phyloP scores from a whole-genome alignment of 2,113 vertebrate species.

The Lepus timidus region DNA sequence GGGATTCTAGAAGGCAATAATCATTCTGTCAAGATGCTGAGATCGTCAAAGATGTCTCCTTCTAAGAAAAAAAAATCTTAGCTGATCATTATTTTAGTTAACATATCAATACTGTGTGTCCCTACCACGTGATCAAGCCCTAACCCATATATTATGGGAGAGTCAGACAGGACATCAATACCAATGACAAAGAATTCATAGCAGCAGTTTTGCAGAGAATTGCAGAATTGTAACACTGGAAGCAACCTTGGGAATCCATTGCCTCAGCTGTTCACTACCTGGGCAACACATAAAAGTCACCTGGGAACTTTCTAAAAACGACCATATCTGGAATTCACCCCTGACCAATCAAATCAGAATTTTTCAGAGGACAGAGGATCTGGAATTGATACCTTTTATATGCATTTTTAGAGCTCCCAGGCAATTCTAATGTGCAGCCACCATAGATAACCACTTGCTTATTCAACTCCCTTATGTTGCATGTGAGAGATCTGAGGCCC shows the following conservation, averaged over 20 bases:
- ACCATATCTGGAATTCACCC: neutral
- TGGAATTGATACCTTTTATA: slow-evolving; percentile 31
- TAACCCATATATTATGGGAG: neutral
- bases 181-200: slow-evolving; percentile 53
- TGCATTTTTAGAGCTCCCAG: neutral
- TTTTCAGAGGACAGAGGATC: neutral
- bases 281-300: neutral
- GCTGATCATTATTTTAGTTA: slow-evolving; percentile 66
- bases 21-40: slow-evolving; percentile 71
- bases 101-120: slow-evolving; percentile 18
- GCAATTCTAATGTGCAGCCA: slow-evolving; percentile 13
- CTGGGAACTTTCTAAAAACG: neutral
- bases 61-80: slow-evolving; percentile 51
- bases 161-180: neutral
- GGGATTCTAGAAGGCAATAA: slow-evolving; percentile 62
- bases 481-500: neutral
- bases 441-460: neutral
- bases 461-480: slow-evolving; percentile 30
- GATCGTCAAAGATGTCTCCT: slow-evolving; percentile 64
- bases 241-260: neutral
- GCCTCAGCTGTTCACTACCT: neutral
- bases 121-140: neutral
- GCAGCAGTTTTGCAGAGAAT: slow-evolving; percentile 26
- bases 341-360: slow-evolving; percentile 27
- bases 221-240: slow-evolving; percentile 3